Evolutionary conservation across 2,797 vertebrate genomes (phyloP).

Genomic region (Mormyrus proboscirostris): DNA sequence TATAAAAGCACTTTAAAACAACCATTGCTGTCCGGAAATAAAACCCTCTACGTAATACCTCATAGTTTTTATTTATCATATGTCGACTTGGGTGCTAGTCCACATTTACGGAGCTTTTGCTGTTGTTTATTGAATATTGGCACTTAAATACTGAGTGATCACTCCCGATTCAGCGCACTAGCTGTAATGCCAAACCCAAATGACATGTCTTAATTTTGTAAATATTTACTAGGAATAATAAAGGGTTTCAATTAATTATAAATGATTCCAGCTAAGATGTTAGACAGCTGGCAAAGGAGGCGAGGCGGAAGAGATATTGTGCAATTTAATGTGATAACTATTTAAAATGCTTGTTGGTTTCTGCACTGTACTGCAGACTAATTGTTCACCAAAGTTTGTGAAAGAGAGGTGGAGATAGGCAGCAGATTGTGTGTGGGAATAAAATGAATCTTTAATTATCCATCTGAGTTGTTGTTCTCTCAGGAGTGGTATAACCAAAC

Average conservation of each 20-base stretch:
- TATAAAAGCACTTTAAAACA: no score
- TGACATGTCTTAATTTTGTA: neutral
- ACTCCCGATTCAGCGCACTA: neutral
- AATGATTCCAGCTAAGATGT: neutral
- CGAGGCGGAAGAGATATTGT: neutral
- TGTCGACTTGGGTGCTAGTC: neutral
- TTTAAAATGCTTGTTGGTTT: neutral
- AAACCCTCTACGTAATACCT: neutral
- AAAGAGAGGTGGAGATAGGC: neutral
- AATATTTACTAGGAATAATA: neutral
- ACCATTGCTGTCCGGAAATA: neutral
- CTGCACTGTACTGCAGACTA: neutral
- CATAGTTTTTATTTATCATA: neutral
- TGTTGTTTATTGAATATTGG: neutral
- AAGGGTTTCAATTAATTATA: neutral
- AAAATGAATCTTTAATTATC: neutral
- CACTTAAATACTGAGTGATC: neutral
- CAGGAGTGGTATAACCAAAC: neutral
- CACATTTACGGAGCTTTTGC: neutral
- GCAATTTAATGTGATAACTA: neutral
- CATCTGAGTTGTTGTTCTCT: neutral
- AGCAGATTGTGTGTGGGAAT: neutral
- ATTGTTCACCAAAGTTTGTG: neutral
- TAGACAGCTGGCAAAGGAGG: neutral
- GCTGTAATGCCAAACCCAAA: constrained; percentile 6